Evolutionary conservation across 2,113 vertebrate species (phyloP).

Genomic region (Heterocephalus glaber): DNA sequence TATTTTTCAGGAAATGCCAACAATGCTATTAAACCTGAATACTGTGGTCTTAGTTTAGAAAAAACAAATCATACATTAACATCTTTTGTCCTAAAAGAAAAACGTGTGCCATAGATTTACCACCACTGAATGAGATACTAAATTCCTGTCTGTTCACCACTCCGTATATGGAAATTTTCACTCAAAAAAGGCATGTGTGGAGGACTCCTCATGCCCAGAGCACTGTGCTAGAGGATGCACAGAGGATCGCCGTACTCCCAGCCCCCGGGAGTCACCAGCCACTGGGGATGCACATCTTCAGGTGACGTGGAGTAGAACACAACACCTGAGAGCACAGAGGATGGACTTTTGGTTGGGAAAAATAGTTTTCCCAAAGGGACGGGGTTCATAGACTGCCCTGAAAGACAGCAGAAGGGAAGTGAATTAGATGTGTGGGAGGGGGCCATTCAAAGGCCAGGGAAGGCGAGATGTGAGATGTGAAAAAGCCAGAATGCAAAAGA

Average conservation of each 20-base stretch:
- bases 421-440: not conserved
- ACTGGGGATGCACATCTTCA: not conserved
- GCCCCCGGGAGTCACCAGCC: not conserved
- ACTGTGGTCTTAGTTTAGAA: not conserved
- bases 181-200: not conserved
- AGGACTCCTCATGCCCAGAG: not conserved
- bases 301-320: not conserved
- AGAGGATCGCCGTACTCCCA: not conserved
- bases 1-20: not conserved
- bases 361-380: not conserved
- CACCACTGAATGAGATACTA: not conserved
- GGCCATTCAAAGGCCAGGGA: not conserved
- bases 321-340: not conserved
- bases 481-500: not conserved
- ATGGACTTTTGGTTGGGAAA: not conserved
- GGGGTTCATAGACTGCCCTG: not conserved
- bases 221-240: not conserved
- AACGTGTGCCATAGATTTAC: not conserved
- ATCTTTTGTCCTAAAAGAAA: not conserved
- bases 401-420: not conserved
- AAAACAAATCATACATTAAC: not conserved
- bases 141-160: not conserved
- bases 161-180: not conserved
- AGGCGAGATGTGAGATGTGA: not conserved
- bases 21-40: not conserved